These are phyloP conservation scores for Drosophila pruinosa DNA, from an alignment of 1,140 invertebrate species.

Conservation along the genomic window DNA sequence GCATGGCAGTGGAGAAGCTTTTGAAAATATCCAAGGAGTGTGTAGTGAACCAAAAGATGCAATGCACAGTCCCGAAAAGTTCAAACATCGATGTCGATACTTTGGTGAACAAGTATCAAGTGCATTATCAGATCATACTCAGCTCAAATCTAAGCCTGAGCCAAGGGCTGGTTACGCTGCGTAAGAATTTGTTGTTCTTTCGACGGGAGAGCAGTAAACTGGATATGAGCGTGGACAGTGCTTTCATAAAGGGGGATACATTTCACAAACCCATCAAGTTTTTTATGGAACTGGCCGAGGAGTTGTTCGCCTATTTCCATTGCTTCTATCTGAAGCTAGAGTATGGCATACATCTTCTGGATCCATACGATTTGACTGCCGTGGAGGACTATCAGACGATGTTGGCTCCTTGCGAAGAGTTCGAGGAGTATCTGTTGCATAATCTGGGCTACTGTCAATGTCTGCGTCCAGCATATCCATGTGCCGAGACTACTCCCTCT, in stretches of 20 bases:
- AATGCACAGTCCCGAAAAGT: constrained; percentile 42
- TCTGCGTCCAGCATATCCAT: constrained; percentile 18
- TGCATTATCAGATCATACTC: constrained; percentile 53
- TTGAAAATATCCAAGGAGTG: constrained; percentile 36
- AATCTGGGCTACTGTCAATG: constrained; percentile 67
- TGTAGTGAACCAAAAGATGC: constrained; percentile 4
- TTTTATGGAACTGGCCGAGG: constrained; percentile 59
- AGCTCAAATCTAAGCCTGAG: constrained; percentile 39
- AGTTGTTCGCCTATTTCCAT: constrained; percentile 65
- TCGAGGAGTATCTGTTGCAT: constrained; percentile 60
- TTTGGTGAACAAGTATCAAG: constrained; percentile 48
- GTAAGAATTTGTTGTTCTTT: constrained; percentile 40
- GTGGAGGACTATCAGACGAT: constrained; percentile 51
- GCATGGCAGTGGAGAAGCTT: constrained; percentile 45
- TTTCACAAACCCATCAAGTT: constrained; percentile 72
- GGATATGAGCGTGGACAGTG: constrained; percentile 22
- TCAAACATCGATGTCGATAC: constrained; percentile 31
- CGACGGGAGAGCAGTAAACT: constrained; percentile 27
- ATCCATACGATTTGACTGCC: constrained; percentile 45
- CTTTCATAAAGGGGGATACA: constrained; percentile 54
- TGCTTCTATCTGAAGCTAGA: constrained; percentile 49
- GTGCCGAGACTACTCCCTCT: not conserved
- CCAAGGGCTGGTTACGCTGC: constrained; percentile 8
- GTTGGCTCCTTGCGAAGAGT: constrained; percentile 56
- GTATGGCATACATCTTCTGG: constrained; percentile 45